Evolutionary conservation across 2,888 invertebrate species (phyloP), one percentile per base, ranked within the genome.

Genomic region (Tachina lurida): DNA sequence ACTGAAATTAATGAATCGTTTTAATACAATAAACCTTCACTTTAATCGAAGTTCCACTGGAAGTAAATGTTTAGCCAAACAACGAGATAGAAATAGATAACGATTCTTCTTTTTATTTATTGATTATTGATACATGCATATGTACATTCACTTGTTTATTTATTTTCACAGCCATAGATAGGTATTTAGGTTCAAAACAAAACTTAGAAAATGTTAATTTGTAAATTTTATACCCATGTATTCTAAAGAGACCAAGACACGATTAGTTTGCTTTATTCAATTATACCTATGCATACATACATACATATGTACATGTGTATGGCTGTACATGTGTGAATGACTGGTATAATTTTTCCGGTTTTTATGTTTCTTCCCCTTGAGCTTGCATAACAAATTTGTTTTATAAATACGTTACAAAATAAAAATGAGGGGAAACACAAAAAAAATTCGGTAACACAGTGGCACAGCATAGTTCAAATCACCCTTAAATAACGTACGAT

Each of bases 61-160:
- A 70, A 73, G 58, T 47, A 71, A 47, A 41, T 39, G 41, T 19
- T 31, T 85, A 49, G 10, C 49, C 68, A 74, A 85, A 78, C 62
- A 82, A 22, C n/a, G n/a, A 79, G 77, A 74, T 54, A 58, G 12
- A 60, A 54, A 47, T 52, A n/a, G 2, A 3, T n/a, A 49, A 31
- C n/a, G 17, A 52, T 39, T 71, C 17, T 78, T 63, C 31, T 70
- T 78, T 67, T 71, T 79, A 63, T 71, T 54, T 68, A 77, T 60
- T 68, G 39, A 74, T 52, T n/a, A 3, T n/a, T 45, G 2, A 22
- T 45, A 22, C 15, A 4, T 49, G 39, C 13, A 2, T 63, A 3
- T 31, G 22, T 22, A 22, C 22, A 78, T 71, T 86, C 75, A 86
- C 82, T 83, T 86, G 83, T 86, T 86, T 86, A 70, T 84, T 80